A percentile compares a stretch with the other conserved stretches of the same genome.
phyloP scores from a whole-genome alignment of 2,888 invertebrate genomes.

The Ypsolopha scabrella region DNA sequence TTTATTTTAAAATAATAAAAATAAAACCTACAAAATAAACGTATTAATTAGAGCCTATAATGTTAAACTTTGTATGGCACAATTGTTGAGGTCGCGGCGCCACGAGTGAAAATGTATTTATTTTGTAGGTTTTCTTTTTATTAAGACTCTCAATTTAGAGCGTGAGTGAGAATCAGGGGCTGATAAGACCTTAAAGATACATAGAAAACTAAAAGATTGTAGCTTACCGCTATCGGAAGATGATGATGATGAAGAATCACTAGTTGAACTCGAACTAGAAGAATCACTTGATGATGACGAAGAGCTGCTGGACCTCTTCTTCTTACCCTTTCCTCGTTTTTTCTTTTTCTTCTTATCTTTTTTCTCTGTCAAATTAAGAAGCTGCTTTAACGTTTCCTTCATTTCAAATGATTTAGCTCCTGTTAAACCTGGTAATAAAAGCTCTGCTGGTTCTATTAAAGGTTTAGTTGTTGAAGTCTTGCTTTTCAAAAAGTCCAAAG shows the following conservation, averaged over 20 bases:
- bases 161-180: no score
- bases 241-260: slow-evolving; percentile 70
- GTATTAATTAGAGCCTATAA: no score
- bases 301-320: slow-evolving; percentile 73
- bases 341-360: slow-evolving; percentile 77
- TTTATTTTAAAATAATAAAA: no score
- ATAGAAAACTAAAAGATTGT: no score
- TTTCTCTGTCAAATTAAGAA: slow-evolving; percentile 72
- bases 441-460: slow-evolving; percentile 73
- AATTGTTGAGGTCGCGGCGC: no score
- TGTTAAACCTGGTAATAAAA: slow-evolving; percentile 71
- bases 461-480: slow-evolving; percentile 71
- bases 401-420: slow-evolving; percentile 71
- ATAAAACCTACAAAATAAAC: no score
- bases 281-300: slow-evolving; percentile 78
- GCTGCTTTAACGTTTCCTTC: slow-evolving; percentile 75
- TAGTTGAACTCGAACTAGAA: slow-evolving; percentile 73
- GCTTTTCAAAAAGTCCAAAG: slow-evolving; percentile 83
- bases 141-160: no score
- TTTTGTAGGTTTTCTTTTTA: no score
- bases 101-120: no score
- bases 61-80: no score
- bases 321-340: slow-evolving; percentile 75
- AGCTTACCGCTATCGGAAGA: slow-evolving; percentile 66
- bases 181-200: no score